Evolutionary conservation across 1,140 invertebrate species (phyloP).

Genomic region (Macrosteles quadrilineatus): DNA sequence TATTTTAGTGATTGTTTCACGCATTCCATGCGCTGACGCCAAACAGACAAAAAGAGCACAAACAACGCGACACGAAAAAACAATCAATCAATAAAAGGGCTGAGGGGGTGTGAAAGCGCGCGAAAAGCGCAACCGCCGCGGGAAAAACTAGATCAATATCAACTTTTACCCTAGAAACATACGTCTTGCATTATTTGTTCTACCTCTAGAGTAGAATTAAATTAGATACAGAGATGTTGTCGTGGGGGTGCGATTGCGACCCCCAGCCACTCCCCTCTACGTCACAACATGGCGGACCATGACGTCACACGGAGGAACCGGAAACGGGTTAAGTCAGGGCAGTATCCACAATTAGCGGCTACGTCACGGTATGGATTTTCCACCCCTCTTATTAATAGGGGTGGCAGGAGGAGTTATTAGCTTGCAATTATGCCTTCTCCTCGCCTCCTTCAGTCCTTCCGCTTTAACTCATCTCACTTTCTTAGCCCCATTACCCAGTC

Average conservation of each 20-base stretch:
- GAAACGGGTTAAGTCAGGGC: conserved; percentile 24
- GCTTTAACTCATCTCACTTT: conserved; percentile 16
- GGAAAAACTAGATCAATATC: conserved; percentile 15
- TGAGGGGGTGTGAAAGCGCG: neutral
- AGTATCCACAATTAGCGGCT: conserved; percentile 15
- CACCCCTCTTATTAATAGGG: conserved; percentile 16
- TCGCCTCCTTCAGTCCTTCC: neutral
- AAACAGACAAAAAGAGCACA: too few relatives aligned
- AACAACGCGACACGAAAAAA: neutral
- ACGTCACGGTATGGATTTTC: conserved; percentile 25
- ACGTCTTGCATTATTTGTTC: neutral
- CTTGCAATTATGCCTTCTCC: conserved; percentile 4
- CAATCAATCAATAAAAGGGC: conserved; percentile 16
- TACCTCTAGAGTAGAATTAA: neutral
- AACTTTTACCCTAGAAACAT: neutral
- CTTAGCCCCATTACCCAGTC: conserved; percentile 11
- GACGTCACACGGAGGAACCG: conserved; percentile 20
- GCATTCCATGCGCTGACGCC: too few relatives aligned
- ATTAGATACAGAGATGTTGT: neutral
- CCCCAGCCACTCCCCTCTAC: neutral
- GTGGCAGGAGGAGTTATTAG: conserved; percentile 13
- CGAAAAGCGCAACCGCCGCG: neutral
- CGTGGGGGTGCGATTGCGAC: neutral
- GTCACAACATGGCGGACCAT: conserved; percentile 3
- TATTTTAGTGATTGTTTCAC: too few relatives aligned